phyloP scores from a whole-genome alignment of 2,888 invertebrate species.

The Empis livida region DNA sequence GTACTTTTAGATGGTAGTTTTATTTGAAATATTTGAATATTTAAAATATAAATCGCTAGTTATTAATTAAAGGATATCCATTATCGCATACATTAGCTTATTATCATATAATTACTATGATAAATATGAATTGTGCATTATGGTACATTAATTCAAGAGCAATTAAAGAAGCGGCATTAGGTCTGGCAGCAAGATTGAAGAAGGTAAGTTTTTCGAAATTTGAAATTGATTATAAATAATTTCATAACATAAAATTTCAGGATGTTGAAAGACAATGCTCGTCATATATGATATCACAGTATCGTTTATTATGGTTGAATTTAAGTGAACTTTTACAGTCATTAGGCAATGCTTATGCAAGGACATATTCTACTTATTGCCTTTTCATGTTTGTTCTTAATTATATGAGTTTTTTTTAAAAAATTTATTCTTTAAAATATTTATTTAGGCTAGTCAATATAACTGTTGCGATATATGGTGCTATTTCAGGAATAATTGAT shows the following conservation, averaged over 20 bases:
- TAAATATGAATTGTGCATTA: conserved; percentile 58
- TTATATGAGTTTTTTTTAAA: not conserved
- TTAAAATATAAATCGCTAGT: not conserved
- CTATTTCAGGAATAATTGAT: conserved; percentile 51
- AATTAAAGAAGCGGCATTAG: conserved; percentile 48
- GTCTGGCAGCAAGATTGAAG: conserved; percentile 41
- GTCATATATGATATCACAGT: conserved; percentile 44
- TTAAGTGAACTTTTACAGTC: conserved; percentile 49
- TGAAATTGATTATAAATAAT: not conserved
- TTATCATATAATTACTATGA: conserved; percentile 55
- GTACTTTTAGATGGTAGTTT: conserved; percentile 40
- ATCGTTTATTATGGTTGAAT: conserved; percentile 50
- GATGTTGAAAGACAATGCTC: conserved; percentile 44
- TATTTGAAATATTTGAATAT: not conserved
- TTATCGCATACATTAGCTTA: conserved; percentile 43
- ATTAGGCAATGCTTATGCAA: conserved; percentile 52
- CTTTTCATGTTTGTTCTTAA: conserved; percentile 41
- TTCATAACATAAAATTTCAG: conserved; percentile 25
- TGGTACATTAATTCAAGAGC: conserved; percentile 59
- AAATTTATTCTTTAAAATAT: not conserved
- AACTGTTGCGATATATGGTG: conserved; percentile 51
- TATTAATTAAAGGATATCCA: conserved; percentile 38
- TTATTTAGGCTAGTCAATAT: conserved; percentile 45
- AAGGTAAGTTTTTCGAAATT: conserved; percentile 27
- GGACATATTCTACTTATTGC: conserved; percentile 54